Conservation (phyloP, 2,888 invertebrate species). For the Steinernema carpocapsae region DNA sequence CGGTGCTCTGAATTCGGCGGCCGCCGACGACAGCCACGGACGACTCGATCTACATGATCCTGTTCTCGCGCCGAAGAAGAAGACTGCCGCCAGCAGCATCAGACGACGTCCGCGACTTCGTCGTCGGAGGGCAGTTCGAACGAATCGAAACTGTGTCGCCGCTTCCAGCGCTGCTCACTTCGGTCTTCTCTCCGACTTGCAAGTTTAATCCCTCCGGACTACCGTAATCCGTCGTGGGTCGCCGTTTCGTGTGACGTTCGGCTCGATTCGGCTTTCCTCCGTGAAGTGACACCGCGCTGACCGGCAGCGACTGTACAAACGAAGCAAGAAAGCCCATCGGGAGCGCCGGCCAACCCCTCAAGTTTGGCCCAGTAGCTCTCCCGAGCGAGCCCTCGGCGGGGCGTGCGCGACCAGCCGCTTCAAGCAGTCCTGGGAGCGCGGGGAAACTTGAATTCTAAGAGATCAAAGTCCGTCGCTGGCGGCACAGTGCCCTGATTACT, state of each 20-base stretch:
- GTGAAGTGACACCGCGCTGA: conserved; percentile 1
- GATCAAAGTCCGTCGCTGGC: conserved; percentile 20
- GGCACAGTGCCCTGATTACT: conserved; percentile 26
- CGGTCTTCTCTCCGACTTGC: not conserved
- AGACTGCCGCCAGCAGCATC: not conserved
- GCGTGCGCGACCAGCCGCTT: not conserved
- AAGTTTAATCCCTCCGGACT: conserved; percentile 19
- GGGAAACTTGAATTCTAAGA: not conserved
- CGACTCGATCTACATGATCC: conserved; percentile 12
- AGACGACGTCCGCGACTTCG: conserved; percentile 14
- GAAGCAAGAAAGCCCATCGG: not conserved
- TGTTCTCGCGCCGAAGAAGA: conserved; percentile 31
- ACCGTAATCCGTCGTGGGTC: conserved; percentile 14
- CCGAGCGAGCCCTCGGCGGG: not conserved
- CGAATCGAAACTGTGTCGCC: conserved; percentile 7
- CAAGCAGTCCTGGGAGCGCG: not conserved
- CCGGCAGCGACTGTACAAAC: conserved; percentile 26
- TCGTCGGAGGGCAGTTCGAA: not conserved
- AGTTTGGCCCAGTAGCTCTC: not conserved
- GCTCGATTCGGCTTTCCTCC: conserved; percentile 1
- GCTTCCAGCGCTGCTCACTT: not conserved
- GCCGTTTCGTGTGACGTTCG: not conserved
- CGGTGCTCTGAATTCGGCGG: conserved; percentile 29
- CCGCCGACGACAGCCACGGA: conserved; percentile 16
- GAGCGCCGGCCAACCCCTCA: not conserved